Evolutionary conservation across 2,888 invertebrate genomes (phyloP).

Genomic region (Andrena flavipes): DNA sequence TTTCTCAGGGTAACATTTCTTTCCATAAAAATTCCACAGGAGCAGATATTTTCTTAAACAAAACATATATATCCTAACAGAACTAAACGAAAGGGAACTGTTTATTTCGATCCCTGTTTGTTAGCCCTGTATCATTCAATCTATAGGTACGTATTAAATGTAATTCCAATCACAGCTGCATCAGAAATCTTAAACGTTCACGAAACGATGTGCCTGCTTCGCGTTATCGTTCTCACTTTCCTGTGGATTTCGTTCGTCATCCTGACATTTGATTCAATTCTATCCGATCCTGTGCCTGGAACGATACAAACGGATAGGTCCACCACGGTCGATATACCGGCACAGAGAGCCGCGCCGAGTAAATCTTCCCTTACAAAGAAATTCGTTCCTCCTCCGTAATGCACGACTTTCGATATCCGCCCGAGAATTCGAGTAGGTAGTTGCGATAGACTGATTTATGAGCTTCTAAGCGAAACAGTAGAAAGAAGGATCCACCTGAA

Average conservation of each 20-base stretch:
- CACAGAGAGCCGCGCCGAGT: slow-evolving; percentile 4
- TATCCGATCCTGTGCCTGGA: not conserved
- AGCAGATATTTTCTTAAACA: too few relatives aligned
- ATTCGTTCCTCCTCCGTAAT: slow-evolving; percentile 36
- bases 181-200: not conserved
- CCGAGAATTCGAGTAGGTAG: slow-evolving; percentile 46
- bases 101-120: too few relatives aligned
- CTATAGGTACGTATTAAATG: not conserved
- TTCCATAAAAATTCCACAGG: too few relatives aligned
- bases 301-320: not conserved
- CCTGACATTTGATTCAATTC: slow-evolving; percentile 6
- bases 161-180: not conserved
- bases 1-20: too few relatives aligned
- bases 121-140: too few relatives aligned
- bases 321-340: slow-evolving; percentile 23
- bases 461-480: slow-evolving; percentile 48
- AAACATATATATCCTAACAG: too few relatives aligned
- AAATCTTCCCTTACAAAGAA: slow-evolving; percentile 51
- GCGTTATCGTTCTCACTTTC: not conserved
- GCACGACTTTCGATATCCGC: slow-evolving; percentile 43
- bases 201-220: not conserved
- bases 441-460: slow-evolving; percentile 64
- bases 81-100: too few relatives aligned
- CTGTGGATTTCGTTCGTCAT: not conserved
- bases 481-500: slow-evolving; percentile 43